Percentiles rank a stretch among this genome's conserved stretches.
phyloP scores from a whole-genome alignment of 2,888 invertebrate genomes.

The Pseudococcus viburni region DNA sequence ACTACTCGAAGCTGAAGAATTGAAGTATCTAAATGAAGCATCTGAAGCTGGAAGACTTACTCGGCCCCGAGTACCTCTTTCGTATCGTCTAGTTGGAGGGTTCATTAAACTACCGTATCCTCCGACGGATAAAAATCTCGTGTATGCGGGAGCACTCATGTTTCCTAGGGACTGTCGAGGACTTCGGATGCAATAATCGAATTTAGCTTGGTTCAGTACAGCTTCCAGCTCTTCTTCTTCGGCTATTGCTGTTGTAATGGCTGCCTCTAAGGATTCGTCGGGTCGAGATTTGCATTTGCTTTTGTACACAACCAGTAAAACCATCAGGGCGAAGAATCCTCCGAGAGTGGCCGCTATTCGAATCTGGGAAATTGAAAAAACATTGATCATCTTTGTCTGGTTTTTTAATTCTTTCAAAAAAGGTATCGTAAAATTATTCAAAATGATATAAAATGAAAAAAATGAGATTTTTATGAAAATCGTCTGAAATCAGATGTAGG shows the following conservation, averaged over 20 bases:
- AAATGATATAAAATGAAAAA: too few relatives aligned
- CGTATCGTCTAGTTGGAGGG: slow-evolving; percentile 74
- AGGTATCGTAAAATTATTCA: too few relatives aligned
- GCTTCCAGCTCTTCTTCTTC: slow-evolving; percentile 76
- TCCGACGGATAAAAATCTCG: slow-evolving; percentile 77
- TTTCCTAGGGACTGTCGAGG: slow-evolving; percentile 80
- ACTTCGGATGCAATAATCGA: slow-evolving; percentile 71
- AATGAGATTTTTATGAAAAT: too few relatives aligned
- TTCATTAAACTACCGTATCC: slow-evolving; percentile 78
- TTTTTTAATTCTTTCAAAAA: too few relatives aligned
- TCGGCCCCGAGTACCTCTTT: slow-evolving; percentile 69
- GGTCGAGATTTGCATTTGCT: slow-evolving; percentile 78
- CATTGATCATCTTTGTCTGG: neutral
- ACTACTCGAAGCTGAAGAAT: slow-evolving; percentile 44
- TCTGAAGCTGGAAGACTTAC: slow-evolving; percentile 70
- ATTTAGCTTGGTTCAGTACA: slow-evolving; percentile 68
- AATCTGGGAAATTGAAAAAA: slow-evolving; percentile 71
- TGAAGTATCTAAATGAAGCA: slow-evolving; percentile 71
- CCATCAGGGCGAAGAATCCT: slow-evolving; percentile 92
- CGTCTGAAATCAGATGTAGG: too few relatives aligned
- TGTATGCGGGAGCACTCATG: slow-evolving; percentile 75
- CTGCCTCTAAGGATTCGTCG: slow-evolving; percentile 84
- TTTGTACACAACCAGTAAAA: slow-evolving; percentile 91
- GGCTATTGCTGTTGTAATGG: slow-evolving; percentile 80
- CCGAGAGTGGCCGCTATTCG: slow-evolving; percentile 92